These are phyloP conservation scores for Ivindomyrus marchei DNA, from an alignment of 2,113 vertebrate genomes.

Conservation along the genomic window DNA sequence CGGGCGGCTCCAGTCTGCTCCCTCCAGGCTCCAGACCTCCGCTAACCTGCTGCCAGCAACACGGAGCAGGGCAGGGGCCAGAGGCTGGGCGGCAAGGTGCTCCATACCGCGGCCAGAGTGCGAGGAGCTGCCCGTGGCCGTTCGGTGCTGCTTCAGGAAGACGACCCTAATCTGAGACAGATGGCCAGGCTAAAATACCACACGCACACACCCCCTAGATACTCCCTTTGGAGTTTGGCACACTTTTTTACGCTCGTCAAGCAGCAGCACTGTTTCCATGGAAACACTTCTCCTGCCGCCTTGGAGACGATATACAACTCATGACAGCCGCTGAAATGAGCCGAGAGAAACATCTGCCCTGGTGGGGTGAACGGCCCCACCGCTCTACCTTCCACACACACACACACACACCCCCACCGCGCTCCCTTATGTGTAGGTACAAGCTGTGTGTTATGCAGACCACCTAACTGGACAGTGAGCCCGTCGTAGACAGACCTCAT, in stretches of 20 bases:
- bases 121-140: conserved; percentile 14
- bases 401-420: conserved; percentile 43
- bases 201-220: conserved; percentile 45
- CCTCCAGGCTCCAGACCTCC: not conserved
- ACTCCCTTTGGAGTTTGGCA: conserved; percentile 68
- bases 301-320: conserved; percentile 73
- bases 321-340: conserved; percentile 58
- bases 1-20: not conserved
- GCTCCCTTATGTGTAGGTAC: no score
- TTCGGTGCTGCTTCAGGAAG: conserved; percentile 48
- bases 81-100: not conserved
- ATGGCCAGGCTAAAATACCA: conserved; percentile 66
- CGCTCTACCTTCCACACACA: conserved; percentile 67
- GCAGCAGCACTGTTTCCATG: conserved; percentile 64
- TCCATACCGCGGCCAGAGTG: not conserved
- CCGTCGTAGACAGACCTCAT: conserved; percentile 49
- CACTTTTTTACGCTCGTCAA: conserved; percentile 60
- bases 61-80: not conserved
- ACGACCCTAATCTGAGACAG: conserved; percentile 53
- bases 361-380: conserved; percentile 61
- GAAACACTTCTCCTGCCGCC: conserved; percentile 64
- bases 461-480: conserved; percentile 5
- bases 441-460: not conserved
- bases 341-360: conserved; percentile 78
- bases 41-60: conserved; percentile 10